A percentile compares a stretch with the other conserved stretches of the same genome.
Conservation (phyloP, 2,888 invertebrate species). For the Hipparchia sbordonii region DNA sequence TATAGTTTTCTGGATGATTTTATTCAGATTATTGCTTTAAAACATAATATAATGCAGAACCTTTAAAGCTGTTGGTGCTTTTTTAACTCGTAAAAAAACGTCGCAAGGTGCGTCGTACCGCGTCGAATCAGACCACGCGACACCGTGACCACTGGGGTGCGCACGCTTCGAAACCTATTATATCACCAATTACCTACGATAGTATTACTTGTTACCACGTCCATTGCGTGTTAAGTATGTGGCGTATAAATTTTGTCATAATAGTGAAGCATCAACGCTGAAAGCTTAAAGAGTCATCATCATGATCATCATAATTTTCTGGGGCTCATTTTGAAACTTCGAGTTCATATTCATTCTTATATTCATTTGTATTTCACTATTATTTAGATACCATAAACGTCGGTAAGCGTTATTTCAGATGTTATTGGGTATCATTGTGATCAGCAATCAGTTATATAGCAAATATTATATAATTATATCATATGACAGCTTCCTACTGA, state of each 20-base stretch:
- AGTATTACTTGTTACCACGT: constrained; percentile 7
- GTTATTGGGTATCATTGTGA: too few relatives aligned
- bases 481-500: too few relatives aligned
- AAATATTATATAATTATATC: too few relatives aligned
- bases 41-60: constrained; percentile 47
- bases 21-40: neutral
- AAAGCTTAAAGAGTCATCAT: too few relatives aligned
- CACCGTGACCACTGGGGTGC: constrained; percentile 71
- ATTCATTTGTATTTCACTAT: too few relatives aligned
- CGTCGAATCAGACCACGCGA: constrained; percentile 74
- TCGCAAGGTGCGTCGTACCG: constrained; percentile 74
- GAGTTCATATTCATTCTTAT: too few relatives aligned
- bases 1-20: neutral
- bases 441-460: too few relatives aligned
- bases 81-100: constrained; percentile 51
- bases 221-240: constrained; percentile 33
- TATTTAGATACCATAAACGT: too few relatives aligned
- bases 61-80: constrained; percentile 41
- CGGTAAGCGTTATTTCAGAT: too few relatives aligned
- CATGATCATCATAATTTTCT: too few relatives aligned
- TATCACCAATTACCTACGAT: constrained; percentile 37
- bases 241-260: neutral
- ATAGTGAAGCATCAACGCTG: too few relatives aligned
- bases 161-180: constrained; percentile 50
- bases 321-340: too few relatives aligned